A percentile compares a stretch with the other conserved stretches of the same genome.
These are phyloP conservation scores for Gobiocypris rarus DNA, from an alignment of 2,113 vertebrate species.

Conservation along the genomic window DNA sequence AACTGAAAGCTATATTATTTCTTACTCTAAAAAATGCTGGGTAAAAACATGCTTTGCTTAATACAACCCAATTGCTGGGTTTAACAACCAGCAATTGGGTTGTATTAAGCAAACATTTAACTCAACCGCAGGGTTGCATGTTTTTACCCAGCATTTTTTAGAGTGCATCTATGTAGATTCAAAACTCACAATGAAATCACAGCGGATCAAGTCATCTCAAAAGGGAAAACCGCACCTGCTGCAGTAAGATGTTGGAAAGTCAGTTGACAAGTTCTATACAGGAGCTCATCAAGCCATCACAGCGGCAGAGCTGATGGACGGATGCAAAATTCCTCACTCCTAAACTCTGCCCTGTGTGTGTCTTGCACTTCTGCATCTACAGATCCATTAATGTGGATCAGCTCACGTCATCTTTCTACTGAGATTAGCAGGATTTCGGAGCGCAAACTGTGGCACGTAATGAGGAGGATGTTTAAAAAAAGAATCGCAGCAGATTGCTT, in stretches of 20 bases:
- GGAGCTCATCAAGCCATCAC: background rate
- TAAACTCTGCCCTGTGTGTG: background rate
- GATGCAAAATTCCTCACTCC: background rate
- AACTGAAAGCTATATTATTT: background rate
- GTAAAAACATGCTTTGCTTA: no score
- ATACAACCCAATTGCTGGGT: no score
- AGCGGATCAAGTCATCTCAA: background rate
- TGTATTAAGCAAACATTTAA: no score
- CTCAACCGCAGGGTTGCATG: no score
- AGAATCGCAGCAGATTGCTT: slow-evolving; percentile 40
- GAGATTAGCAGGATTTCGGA: slow-evolving; percentile 29
- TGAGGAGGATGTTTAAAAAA: slow-evolving; percentile 46
- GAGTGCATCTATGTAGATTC: no score
- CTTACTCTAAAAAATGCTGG: no score
- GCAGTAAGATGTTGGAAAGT: background rate
- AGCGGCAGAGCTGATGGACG: slow-evolving; percentile 3
- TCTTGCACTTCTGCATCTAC: slow-evolving; percentile 1
- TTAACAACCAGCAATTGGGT: no score
- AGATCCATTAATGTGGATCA: slow-evolving; percentile 16
- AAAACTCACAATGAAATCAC: background rate
- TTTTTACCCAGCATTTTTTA: no score
- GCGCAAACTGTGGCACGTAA: slow-evolving; percentile 16
- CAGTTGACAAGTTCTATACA: background rate
- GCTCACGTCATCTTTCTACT: slow-evolving; percentile 12
- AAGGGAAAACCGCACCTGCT: slow-evolving; percentile 5